Evolutionary conservation across 2,888 invertebrate species (phyloP).

Genomic region (Hipparchia semele): DNA sequence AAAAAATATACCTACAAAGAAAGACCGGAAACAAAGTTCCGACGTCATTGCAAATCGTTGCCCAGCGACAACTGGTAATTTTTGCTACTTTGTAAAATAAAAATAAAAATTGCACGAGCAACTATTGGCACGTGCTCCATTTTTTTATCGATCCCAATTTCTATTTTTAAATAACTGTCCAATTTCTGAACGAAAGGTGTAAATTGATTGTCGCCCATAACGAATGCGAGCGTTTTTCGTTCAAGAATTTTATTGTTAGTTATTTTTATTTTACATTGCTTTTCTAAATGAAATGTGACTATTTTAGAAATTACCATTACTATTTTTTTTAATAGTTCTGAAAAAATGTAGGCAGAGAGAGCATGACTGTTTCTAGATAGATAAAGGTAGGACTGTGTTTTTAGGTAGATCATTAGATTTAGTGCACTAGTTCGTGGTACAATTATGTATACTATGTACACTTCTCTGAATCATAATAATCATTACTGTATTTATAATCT

Average conservation of each 20-base stretch:
- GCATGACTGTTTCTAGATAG: too few species aligned
- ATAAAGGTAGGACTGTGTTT: too few species aligned
- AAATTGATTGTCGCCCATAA: slow-evolving; percentile 27
- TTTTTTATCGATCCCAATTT: slow-evolving; percentile 28
- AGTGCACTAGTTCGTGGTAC: too few species aligned
- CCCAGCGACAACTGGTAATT: slow-evolving; percentile 9
- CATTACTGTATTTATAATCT: too few species aligned
- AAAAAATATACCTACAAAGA: background rate
- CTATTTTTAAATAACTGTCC: slow-evolving; percentile 21
- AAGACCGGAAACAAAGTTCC: background rate
- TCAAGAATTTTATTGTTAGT: background rate
- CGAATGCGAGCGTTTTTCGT: slow-evolving; percentile 13
- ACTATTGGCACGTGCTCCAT: slow-evolving; percentile 32
- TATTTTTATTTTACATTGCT: slow-evolving; percentile 16
- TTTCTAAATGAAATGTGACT: background rate
- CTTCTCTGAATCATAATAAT: too few species aligned
- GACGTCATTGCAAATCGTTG: background rate
- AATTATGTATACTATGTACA: too few species aligned
- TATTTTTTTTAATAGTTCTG: background rate
- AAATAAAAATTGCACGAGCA: slow-evolving; percentile 6
- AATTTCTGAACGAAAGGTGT: slow-evolving; percentile 22
- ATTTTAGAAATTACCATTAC: background rate
- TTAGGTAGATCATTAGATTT: too few species aligned
- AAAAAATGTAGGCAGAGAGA: background rate
- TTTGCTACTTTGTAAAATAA: slow-evolving; percentile 13